Conservation (phyloP, 2,888 invertebrate species). For the Pardosa pseudoannulata region DNA sequence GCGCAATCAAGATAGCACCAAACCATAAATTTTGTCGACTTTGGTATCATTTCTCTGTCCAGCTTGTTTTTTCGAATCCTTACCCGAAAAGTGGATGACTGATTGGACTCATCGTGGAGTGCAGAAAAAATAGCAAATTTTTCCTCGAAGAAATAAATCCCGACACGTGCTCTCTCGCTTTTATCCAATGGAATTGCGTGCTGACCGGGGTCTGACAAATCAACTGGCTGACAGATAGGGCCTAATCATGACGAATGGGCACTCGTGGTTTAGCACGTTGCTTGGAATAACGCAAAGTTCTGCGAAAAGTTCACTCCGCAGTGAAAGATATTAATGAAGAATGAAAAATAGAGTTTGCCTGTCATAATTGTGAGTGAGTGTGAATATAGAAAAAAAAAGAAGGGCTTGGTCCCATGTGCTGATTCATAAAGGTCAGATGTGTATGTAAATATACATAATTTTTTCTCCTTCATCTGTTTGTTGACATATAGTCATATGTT, state of each 20-base stretch:
- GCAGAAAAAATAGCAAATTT: conserved; percentile 15
- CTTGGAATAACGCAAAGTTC: conserved; percentile 23
- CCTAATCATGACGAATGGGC: conserved; percentile 50
- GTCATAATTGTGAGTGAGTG: conserved; percentile 39
- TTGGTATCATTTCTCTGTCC: not conserved
- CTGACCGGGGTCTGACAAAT: conserved; percentile 50
- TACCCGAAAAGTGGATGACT: conserved; percentile 13
- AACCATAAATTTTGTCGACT: not conserved
- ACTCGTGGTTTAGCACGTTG: conserved; percentile 36
- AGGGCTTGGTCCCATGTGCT: conserved; percentile 13
- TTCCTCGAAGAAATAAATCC: conserved; percentile 60
- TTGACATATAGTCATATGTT: conserved; percentile 9
- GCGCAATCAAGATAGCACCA: not conserved
- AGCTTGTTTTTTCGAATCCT: not conserved
- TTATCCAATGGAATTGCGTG: conserved; percentile 47
- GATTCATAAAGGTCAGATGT: conserved; percentile 34
- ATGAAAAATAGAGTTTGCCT: conserved; percentile 36
- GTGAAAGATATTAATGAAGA: conserved; percentile 48
- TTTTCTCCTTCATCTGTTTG: not conserved
- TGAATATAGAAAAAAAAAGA: too few relatives aligned
- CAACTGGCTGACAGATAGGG: conserved; percentile 58
- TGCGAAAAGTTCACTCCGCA: conserved; percentile 21
- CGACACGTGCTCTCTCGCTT: conserved; percentile 31
- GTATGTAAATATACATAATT: conserved; percentile 33
- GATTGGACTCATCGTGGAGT: conserved; percentile 35